Percentiles rank a stretch among this genome's conserved stretches.
phyloP scores from a whole-genome alignment of 2,113 vertebrate genomes.

The Corythaixoides concolor region DNA sequence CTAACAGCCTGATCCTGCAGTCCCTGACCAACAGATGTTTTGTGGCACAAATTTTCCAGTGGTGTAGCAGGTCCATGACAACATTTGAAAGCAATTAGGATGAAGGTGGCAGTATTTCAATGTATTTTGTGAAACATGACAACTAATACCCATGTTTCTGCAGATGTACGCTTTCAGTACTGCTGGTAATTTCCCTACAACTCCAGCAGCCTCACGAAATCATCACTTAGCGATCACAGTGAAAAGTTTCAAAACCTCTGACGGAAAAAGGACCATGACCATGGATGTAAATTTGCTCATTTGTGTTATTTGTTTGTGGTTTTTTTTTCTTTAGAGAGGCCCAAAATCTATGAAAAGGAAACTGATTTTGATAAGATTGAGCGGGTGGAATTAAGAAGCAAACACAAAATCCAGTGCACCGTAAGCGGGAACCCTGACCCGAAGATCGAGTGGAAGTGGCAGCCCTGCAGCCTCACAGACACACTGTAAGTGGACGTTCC shows the following conservation, averaged over 20 bases:
- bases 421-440: conserved; percentile 77
- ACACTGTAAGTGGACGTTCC: conserved; percentile 30
- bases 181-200: not conserved
- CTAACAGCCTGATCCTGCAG: not conserved
- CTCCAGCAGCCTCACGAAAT: not conserved
- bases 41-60: not conserved
- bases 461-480: conserved; percentile 74
- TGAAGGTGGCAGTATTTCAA: not conserved
- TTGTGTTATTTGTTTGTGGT: not conserved
- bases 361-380: conserved; percentile 52
- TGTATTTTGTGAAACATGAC: not conserved
- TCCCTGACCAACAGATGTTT: not conserved
- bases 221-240: not conserved
- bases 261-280: not conserved
- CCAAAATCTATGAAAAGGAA: conserved; percentile 84
- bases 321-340: conserved; percentile 75
- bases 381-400: conserved; percentile 58
- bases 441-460: conserved; percentile 83
- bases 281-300: not conserved
- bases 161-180: not conserved
- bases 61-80: not conserved
- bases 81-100: not conserved
- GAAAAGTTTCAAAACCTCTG: not conserved
- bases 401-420: conserved; percentile 80
- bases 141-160: not conserved